phyloP scores from a whole-genome alignment of 1,140 invertebrate species.

The Limonius californicus region DNA sequence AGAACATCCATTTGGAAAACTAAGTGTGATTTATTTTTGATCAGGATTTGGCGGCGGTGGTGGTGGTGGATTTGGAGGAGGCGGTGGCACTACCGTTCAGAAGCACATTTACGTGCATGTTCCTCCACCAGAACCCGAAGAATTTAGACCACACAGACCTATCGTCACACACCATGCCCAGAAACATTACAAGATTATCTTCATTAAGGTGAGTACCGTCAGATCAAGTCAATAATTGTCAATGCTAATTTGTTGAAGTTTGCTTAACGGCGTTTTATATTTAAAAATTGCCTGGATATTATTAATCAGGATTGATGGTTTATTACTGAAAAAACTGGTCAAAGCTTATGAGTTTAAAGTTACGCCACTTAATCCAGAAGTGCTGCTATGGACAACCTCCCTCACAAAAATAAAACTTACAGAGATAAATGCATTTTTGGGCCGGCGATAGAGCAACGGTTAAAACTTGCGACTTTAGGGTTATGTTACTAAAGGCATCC shows the following conservation, averaged over 20 bases:
- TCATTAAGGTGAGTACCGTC: constrained; percentile 62
- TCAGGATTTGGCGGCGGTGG: constrained; percentile 18
- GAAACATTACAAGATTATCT: constrained; percentile 88
- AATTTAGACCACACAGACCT: constrained; percentile 61
- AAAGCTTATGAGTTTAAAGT: no score
- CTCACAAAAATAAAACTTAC: no score
- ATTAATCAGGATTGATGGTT: no score
- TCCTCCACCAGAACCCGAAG: constrained; percentile 61
- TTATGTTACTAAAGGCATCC: no score
- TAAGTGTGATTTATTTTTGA: no score
- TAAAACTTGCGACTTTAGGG: no score
- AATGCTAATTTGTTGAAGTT: neutral
- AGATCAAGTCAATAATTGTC: neutral
- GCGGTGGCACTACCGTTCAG: constrained; percentile 61
- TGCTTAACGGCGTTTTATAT: neutral
- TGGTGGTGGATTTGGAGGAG: constrained; percentile 42
- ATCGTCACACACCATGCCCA: constrained; percentile 61
- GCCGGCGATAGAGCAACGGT: no score
- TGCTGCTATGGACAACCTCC: no score
- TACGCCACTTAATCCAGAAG: no score
- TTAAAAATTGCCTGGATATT: neutral
- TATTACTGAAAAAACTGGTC: no score
- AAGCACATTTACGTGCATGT: constrained; percentile 87
- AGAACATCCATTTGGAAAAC: no score
- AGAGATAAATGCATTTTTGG: no score